A percentile compares a stretch with the other conserved stretches of the same genome.
These are phyloP conservation scores for Calcarius lapponicus DNA, from an alignment of 2,797 vertebrate genomes.

Conservation along the genomic window DNA sequence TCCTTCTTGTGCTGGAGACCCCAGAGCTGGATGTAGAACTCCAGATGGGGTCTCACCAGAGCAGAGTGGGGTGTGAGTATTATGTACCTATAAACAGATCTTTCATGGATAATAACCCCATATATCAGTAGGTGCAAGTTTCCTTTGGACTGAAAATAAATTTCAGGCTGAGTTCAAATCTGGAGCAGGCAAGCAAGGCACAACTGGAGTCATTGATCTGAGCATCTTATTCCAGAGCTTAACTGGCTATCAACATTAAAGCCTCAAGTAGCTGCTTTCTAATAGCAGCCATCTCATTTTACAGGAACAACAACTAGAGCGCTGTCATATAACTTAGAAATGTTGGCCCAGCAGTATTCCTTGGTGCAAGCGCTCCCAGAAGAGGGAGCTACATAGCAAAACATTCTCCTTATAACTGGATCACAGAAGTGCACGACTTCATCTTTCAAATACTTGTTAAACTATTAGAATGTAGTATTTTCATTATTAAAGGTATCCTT, in stretches of 20 bases:
- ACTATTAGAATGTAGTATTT: not conserved
- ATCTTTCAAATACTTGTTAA: not conserved
- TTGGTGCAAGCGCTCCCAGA: constrained; percentile 12
- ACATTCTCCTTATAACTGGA: not conserved
- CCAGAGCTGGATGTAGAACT: not conserved
- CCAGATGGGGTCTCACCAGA: not conserved
- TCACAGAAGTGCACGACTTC: not conserved
- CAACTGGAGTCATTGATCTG: not conserved
- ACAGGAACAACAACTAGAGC: not conserved
- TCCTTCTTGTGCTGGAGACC: not conserved
- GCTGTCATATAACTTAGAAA: not conserved
- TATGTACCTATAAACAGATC: not conserved
- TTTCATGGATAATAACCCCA: not conserved
- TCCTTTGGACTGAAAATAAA: not conserved
- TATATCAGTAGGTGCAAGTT: not conserved
- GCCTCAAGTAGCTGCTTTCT: not conserved
- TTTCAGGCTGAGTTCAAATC: not conserved
- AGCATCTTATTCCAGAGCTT: not conserved
- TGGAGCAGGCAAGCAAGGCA: not conserved
- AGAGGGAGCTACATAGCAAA: constrained; percentile 57
- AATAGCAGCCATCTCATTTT: not conserved
- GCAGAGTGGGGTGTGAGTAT: not conserved
- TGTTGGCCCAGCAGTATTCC: not conserved
- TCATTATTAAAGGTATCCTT: not conserved
- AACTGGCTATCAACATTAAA: not conserved